Evolutionary conservation across 2,113 vertebrate genomes (phyloP), one percentile per base, ranked within the genome.

Genomic region (Lynx canadensis): DNA sequence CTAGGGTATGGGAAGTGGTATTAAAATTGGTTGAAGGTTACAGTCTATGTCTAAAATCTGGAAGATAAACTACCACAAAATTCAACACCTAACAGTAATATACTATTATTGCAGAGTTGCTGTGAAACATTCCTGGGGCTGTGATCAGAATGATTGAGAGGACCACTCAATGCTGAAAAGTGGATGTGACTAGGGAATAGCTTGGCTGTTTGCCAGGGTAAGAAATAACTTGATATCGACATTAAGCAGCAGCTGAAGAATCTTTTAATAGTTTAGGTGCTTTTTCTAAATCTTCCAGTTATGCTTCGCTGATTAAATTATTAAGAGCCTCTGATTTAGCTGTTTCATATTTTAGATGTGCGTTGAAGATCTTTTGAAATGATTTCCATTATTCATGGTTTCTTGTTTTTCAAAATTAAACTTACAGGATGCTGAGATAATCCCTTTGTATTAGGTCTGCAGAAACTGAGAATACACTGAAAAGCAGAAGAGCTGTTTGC

Each of bases 41-140:
- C 27, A 95, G 87, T 78, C 85, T 79, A 65, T 73, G 74, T 89
- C 52, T 89, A 65, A 97, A 98, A 97, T 95, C 50, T 97, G 87
- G 97, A 98, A 98, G 97, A 98, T 89, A 97, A 98, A 97, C 83
- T 97, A 81, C 81, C 92, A 79, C 15, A 97, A 98, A 98, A 91
- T 96, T 96, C 91, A 97, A 65, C 60, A 85, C 93, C 45, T 96
- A 97, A 95, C 85, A 94, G 79, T 96, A 98, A 98, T 95, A 98
- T 38, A 98, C 63, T 81, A 81, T 96, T 98, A 96, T 91, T 95
- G 69, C 45, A 11, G 89, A 95, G 76, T 81, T 98, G 82, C 94
- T 55, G 21, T 83, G 96, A 97, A 97, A 78, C 88, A 97, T 97
- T 98, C 93, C 85, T 96, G 82, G 89, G 91, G 95, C 97, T 96